These are phyloP conservation scores for Misgurnus anguillicaudatus DNA, from an alignment of 2,113 vertebrate species.

Conservation along the genomic window DNA sequence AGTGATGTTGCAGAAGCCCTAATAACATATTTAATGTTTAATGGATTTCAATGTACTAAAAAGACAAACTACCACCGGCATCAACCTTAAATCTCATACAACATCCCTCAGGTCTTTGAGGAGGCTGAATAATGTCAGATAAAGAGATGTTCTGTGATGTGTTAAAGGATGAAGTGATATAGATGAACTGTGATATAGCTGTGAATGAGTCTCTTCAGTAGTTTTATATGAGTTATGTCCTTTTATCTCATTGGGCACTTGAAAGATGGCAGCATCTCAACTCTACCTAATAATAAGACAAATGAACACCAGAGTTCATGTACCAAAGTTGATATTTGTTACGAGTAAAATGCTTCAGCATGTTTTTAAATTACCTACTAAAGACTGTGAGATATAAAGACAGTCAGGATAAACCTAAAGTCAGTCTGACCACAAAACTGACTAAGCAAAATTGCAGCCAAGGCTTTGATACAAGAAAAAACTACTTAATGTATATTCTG, in stretches of 20 bases:
- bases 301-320: conserved; percentile 47
- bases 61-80: too few species aligned
- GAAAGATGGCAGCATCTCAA: conserved; percentile 49
- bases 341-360: background rate
- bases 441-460: too few species aligned
- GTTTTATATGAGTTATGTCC: background rate
- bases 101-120: too few species aligned
- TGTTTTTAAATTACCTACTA: background rate
- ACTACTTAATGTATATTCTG: too few species aligned
- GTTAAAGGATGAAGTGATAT: background rate
- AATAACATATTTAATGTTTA: too few species aligned
- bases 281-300: conserved; percentile 4
- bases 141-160: background rate
- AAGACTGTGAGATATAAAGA: background rate
- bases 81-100: too few species aligned
- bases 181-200: background rate
- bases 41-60: too few species aligned
- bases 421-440: too few species aligned
- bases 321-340: conserved; percentile 27
- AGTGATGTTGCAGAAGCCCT: background rate
- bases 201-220: background rate
- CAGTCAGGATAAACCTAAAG: too few species aligned
- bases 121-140: too few species aligned
- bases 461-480: too few species aligned
- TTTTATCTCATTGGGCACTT: conserved; percentile 38